These are phyloP conservation scores for Catharus bicknelli DNA, from an alignment of 2,113 vertebrate genomes.

Conservation along the genomic window DNA sequence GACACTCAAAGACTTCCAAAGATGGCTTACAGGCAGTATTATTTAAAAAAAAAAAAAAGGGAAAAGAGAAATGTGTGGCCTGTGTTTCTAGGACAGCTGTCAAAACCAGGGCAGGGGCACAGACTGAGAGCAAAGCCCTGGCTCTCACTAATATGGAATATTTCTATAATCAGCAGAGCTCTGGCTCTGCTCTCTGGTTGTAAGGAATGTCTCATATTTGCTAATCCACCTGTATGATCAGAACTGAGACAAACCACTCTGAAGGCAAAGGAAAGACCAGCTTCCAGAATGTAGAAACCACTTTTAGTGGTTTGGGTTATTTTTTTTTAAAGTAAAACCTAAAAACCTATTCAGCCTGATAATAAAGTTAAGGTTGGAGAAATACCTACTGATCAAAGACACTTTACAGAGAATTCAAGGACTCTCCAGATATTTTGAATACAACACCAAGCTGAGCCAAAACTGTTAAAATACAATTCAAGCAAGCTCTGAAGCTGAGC, in stretches of 20 bases:
- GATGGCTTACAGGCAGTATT: not conserved
- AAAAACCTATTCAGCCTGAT: not conserved
- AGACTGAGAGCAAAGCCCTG: not conserved
- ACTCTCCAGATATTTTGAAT: not conserved
- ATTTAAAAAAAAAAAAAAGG: not conserved
- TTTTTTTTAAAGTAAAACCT: not conserved
- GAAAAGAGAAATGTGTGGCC: not conserved
- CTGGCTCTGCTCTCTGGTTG: not conserved
- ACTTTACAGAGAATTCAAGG: not conserved
- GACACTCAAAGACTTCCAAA: not conserved
- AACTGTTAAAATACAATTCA: not conserved
- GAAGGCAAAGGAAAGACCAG: not conserved
- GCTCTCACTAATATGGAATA: not conserved
- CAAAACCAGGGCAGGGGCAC: rapidly evolving
- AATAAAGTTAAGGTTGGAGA: not conserved
- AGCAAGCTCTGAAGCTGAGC: not conserved
- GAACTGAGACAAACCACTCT: not conserved
- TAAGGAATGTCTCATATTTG: not conserved
- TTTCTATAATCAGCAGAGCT: not conserved
- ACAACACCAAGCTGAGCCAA: not conserved
- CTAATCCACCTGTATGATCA: not conserved
- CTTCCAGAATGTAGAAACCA: not conserved
- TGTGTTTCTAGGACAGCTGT: not conserved
- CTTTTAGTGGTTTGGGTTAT: not conserved
- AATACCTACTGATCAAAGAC: not conserved